phyloP scores from a whole-genome alignment of 2,797 vertebrate species.

The Rhyacichthys aspro region DNA sequence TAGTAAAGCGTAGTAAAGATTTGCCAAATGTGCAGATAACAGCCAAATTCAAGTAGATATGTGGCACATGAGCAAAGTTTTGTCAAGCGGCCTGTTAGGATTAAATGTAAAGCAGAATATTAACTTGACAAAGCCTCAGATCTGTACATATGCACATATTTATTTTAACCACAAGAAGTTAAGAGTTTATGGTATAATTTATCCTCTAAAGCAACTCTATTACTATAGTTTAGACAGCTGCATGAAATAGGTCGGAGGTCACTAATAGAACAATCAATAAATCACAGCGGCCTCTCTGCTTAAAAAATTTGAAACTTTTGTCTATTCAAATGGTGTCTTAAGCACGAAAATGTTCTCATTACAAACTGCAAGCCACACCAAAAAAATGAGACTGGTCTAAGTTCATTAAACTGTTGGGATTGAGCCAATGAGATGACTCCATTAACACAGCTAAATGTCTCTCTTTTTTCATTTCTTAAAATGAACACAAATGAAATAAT shows the following conservation, averaged over 20 bases:
- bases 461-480: not conserved
- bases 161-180: not conserved
- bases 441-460: not conserved
- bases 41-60: slow-evolving; percentile 8
- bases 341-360: not conserved
- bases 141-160: not conserved
- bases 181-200: not conserved
- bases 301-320: slow-evolving; percentile 2
- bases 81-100: slow-evolving; percentile 6
- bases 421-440: not conserved
- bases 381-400: not conserved
- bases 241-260: too few species aligned
- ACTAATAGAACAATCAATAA: slow-evolving; percentile 18
- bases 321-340: not conserved
- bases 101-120: slow-evolving; percentile 3
- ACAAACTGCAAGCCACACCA: too few species aligned
- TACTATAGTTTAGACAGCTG: too few species aligned
- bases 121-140: not conserved
- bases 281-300: slow-evolving; percentile 2
- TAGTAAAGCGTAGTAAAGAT: not conserved
- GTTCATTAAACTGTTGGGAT: not conserved
- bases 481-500: not conserved
- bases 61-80: not conserved
- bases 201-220: too few species aligned
- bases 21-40: slow-evolving; percentile 3